Conservation (phyloP, 1,140 invertebrate genomes). For the Bursaphelenchus mucronatus region DNA sequence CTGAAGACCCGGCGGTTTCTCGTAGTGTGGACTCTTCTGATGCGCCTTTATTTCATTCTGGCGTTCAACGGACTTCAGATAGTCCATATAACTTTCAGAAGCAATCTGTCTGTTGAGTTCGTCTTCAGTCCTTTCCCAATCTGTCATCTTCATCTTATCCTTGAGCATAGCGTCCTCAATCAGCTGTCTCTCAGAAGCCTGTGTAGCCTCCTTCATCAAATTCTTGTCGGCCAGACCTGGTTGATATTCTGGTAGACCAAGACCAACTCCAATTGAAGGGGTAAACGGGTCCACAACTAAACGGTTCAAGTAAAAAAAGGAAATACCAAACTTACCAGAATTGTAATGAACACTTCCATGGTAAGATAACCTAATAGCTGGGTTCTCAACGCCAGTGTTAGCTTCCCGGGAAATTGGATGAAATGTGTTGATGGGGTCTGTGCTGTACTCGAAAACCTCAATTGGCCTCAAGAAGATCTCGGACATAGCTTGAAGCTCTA, state of each 20-base stretch:
- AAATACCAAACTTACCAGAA: slow-evolving; percentile 39
- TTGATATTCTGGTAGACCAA: slow-evolving; percentile 78
- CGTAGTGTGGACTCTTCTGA: background rate
- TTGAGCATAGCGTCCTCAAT: slow-evolving; percentile 87
- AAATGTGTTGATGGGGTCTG: slow-evolving; percentile 79
- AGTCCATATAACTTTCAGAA: slow-evolving; percentile 81
- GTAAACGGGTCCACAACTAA: slow-evolving; percentile 78
- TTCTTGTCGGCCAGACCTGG: slow-evolving; percentile 67
- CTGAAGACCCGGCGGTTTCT: slow-evolving; percentile 4
- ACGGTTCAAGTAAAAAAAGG: slow-evolving; percentile 17
- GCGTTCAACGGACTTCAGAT: slow-evolving; percentile 73
- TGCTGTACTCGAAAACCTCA: slow-evolving; percentile 82
- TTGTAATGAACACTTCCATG: slow-evolving; percentile 85
- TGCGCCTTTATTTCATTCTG: slow-evolving; percentile 61
- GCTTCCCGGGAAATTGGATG: slow-evolving; percentile 67
- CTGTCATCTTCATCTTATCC: slow-evolving; percentile 82
- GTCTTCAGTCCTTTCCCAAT: slow-evolving; percentile 88
- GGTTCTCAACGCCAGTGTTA: slow-evolving; percentile 69
- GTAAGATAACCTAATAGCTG: slow-evolving; percentile 82
- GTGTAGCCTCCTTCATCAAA: slow-evolving; percentile 69
- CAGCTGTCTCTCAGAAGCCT: slow-evolving; percentile 77
- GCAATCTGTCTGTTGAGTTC: slow-evolving; percentile 69
- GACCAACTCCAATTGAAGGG: slow-evolving; percentile 26
- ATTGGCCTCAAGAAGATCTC: slow-evolving; percentile 88
- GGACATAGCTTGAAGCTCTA: slow-evolving; percentile 87